phyloP scores from a whole-genome alignment of 2,113 vertebrate genomes.

The Gymnobelideus leadbeateri region DNA sequence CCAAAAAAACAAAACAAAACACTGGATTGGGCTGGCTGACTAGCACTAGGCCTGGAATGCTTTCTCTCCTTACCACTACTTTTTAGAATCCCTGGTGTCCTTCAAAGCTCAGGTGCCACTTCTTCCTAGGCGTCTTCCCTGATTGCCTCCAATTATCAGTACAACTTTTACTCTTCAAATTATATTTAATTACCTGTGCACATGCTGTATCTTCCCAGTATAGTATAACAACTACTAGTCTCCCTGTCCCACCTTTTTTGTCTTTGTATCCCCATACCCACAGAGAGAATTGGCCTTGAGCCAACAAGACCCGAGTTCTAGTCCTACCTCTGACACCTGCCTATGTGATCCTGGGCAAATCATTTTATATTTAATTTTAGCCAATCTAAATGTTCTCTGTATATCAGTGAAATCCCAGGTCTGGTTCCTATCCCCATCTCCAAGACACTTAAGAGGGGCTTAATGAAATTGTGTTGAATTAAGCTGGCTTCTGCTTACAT shows the following conservation, averaged over 20 bases:
- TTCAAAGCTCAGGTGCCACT: neutral
- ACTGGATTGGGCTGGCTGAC: neutral
- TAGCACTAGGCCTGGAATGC: neutral
- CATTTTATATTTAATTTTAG: neutral
- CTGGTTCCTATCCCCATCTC: neutral
- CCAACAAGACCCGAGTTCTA: neutral
- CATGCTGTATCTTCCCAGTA: neutral
- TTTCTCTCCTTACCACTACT: neutral
- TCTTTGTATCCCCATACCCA: slow-evolving; percentile 18
- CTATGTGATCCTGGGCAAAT: neutral
- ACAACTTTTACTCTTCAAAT: neutral
- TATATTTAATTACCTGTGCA: neutral
- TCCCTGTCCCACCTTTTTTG: neutral
- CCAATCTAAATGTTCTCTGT: neutral
- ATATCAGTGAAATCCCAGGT: neutral
- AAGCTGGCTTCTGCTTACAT: neutral
- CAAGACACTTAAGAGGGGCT: neutral
- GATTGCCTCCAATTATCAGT: neutral
- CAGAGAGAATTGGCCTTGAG: neutral
- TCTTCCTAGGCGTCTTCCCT: neutral
- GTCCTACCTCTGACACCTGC: neutral
- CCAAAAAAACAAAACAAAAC: neutral
- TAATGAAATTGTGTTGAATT: neutral
- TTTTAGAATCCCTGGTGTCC: neutral
- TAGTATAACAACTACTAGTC: neutral